A percentile compares a stretch with the other conserved stretches of the same genome.
Conservation (phyloP, 2,888 invertebrate genomes). For the Vanessa cardui region DNA sequence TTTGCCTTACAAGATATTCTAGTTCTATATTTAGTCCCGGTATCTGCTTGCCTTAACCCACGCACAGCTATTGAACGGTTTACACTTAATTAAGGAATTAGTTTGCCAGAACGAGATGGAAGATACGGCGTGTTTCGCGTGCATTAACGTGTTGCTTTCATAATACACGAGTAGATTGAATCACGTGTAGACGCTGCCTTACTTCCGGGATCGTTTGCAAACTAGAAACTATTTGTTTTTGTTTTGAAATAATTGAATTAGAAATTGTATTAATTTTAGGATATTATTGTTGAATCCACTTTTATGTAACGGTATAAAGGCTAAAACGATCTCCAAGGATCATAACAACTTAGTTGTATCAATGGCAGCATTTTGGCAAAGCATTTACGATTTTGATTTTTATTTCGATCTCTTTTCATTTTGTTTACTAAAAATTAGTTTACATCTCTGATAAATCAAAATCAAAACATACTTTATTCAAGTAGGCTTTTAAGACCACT, state of each 20-base stretch:
- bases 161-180: constrained; percentile 48
- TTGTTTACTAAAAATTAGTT: too few species aligned
- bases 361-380: too few species aligned
- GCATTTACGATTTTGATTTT: too few species aligned
- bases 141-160: constrained; percentile 52
- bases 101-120: constrained; percentile 52
- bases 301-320: too few species aligned
- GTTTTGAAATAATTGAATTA: constrained; percentile 17
- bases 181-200: constrained; percentile 41
- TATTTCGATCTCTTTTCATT: too few species aligned
- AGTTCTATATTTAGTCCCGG: constrained; percentile 35
- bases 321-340: too few species aligned
- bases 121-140: constrained; percentile 50
- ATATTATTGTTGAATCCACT: too few species aligned
- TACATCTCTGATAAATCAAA: too few species aligned
- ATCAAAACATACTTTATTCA: too few species aligned
- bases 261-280: not conserved
- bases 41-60: constrained; percentile 39
- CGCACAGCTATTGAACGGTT: constrained; percentile 54
- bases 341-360: too few species aligned
- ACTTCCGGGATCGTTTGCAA: constrained; percentile 25
- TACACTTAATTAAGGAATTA: constrained; percentile 70
- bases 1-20: constrained; percentile 9
- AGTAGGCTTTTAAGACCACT: too few species aligned
- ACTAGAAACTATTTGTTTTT: constrained; percentile 17